These are phyloP conservation scores for Mycteria americana DNA, from an alignment of 2,797 vertebrate genomes.

Conservation along the genomic window DNA sequence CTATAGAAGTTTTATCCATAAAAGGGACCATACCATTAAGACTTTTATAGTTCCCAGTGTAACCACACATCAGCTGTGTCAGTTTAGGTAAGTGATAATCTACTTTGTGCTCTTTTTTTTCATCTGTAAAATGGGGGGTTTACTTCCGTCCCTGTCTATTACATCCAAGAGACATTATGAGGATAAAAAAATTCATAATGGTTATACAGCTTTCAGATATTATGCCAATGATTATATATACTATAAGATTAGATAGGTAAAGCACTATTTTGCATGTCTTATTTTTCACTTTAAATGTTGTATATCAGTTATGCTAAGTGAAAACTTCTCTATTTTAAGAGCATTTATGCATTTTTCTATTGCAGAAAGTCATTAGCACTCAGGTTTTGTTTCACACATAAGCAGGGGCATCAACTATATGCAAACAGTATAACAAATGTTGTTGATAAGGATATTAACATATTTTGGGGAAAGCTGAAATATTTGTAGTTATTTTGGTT, in stretches of 20 bases:
- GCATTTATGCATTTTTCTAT: neutral
- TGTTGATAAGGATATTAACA: neutral
- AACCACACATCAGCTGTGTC: neutral
- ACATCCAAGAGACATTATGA: neutral
- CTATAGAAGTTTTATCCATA: slow-evolving; percentile 33
- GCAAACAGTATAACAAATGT: neutral
- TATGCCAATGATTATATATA: neutral
- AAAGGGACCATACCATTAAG: slow-evolving; percentile 22
- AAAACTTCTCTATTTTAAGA: neutral
- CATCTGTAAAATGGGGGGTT: neutral
- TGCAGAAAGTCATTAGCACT: neutral
- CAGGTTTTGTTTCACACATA: neutral
- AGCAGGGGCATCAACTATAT: neutral
- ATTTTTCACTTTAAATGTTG: neutral
- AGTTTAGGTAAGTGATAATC: neutral
- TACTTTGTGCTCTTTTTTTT: neutral
- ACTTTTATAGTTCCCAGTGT: neutral
- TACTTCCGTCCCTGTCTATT: neutral
- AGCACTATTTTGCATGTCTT: neutral
- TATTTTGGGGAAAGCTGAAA: neutral
- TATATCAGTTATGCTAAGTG: neutral
- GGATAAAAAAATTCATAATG: neutral
- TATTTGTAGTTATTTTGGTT: neutral
- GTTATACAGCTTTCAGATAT: neutral
- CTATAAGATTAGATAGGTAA: neutral